Conservation (phyloP, 1,140 invertebrate genomes). For the Anoplophora glabripennis region DNA sequence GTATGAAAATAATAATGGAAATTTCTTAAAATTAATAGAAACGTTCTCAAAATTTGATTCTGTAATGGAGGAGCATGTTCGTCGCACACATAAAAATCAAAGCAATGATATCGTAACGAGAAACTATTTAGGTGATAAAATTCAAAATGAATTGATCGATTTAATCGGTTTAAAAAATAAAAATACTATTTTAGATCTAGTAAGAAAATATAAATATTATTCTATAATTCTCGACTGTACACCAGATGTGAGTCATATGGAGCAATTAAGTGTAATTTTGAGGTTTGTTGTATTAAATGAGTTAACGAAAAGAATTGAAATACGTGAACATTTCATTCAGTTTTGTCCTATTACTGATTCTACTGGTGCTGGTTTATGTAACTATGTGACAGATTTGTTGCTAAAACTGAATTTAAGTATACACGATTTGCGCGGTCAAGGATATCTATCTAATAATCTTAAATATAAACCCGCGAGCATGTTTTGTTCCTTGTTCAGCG, state of each 20-base stretch:
- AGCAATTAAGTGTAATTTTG: constrained; percentile 20
- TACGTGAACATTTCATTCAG: constrained; percentile 20
- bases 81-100: neutral
- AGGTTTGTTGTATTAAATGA: constrained; percentile 12
- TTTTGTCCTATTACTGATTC: constrained; percentile 19
- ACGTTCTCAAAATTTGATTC: constrained; percentile 35
- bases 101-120: constrained; percentile 9
- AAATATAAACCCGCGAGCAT: constrained; percentile 27
- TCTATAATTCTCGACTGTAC: constrained; percentile 25
- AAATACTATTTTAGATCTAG: too few relatives aligned
- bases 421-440: constrained; percentile 38
- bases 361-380: too few relatives aligned
- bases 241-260: constrained; percentile 21
- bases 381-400: too few relatives aligned
- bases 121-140: constrained; percentile 26
- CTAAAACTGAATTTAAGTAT: constrained; percentile 18
- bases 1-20: constrained; percentile 33
- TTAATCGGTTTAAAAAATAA: constrained; percentile 19
- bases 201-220: constrained; percentile 20
- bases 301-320: constrained; percentile 12
- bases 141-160: constrained; percentile 34
- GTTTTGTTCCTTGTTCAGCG: constrained; percentile 31
- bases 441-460: constrained; percentile 39
- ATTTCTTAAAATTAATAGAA: constrained; percentile 38
- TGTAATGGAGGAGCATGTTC: constrained; percentile 31